Conservation (phyloP, 2,113 vertebrate species). For the Rhineura floridana region DNA sequence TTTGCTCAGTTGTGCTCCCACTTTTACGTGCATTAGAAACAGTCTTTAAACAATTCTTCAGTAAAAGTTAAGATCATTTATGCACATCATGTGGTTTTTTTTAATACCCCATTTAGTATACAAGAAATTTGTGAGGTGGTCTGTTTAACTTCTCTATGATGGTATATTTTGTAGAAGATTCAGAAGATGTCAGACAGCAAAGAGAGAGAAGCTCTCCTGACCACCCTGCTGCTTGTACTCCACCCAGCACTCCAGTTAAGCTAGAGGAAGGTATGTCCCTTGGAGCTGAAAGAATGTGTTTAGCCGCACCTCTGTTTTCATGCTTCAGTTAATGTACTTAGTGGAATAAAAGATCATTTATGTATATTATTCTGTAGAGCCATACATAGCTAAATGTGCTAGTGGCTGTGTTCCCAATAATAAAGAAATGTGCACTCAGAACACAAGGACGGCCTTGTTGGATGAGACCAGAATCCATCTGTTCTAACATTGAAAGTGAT, state of each 20-base stretch:
- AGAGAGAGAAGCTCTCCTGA: slow-evolving; percentile 77
- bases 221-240: slow-evolving; percentile 76
- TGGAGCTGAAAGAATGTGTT: neutral
- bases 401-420: slow-evolving; percentile 36
- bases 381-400: slow-evolving; percentile 25
- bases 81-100: neutral
- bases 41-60: slow-evolving; percentile 15
- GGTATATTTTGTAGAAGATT: slow-evolving; percentile 62
- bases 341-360: neutral
- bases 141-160: neutral
- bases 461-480: neutral
- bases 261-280: slow-evolving; percentile 89
- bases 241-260: slow-evolving; percentile 88
- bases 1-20: neutral
- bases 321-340: slow-evolving; percentile 11
- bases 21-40: slow-evolving; percentile 59
- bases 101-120: neutral
- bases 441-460: neutral
- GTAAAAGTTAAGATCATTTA: neutral
- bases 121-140: neutral
- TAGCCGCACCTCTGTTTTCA: slow-evolving; percentile 24
- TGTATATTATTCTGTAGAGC: neutral
- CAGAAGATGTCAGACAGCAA: slow-evolving; percentile 78
- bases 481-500: too few relatives aligned
- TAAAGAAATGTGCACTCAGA: slow-evolving; percentile 54